These are phyloP conservation scores for Pachyseris speciosa DNA, from an alignment of 64 coral and sea anemone species.

Conservation along the genomic window DNA sequence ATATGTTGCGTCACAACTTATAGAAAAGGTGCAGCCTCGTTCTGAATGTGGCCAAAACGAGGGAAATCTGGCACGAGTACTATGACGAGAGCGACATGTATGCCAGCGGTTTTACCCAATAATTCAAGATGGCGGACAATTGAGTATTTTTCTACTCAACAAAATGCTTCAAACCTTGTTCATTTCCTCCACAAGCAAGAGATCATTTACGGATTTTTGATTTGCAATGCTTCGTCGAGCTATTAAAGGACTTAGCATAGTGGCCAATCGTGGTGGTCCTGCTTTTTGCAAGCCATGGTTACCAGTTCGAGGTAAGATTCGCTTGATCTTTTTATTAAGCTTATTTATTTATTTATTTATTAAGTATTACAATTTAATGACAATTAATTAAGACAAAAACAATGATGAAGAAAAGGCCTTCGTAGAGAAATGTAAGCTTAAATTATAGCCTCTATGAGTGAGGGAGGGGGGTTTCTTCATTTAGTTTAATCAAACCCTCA, in stretches of 20 bases:
- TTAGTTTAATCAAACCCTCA: too few relatives aligned
- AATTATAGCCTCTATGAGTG: too few relatives aligned
- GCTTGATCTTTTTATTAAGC: not conserved
- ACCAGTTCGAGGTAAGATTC: not conserved
- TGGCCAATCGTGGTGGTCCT: not conserved
- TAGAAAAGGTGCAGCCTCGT: not conserved
- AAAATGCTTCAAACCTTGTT: not conserved
- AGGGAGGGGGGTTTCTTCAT: too few relatives aligned
- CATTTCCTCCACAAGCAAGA: not conserved
- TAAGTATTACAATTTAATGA: too few relatives aligned
- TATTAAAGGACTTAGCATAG: not conserved
- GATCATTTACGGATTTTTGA: not conserved
- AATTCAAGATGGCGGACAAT: conserved; percentile 3
- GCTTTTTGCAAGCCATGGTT: not conserved
- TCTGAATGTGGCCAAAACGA: not conserved
- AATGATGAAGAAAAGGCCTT: too few relatives aligned
- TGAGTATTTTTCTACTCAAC: not conserved
- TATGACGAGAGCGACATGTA: not conserved
- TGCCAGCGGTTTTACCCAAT: not conserved
- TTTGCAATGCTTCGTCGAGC: not conserved
- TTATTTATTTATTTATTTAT: too few relatives aligned
- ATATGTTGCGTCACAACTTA: conserved; percentile 1
- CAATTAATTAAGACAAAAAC: too few relatives aligned
- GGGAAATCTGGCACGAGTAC: not conserved
- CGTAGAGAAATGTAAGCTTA: too few relatives aligned